Evolutionary conservation across 1,140 invertebrate genomes (phyloP), one percentile per base, ranked within the genome.

Genomic region (Aphidius gifuensis): DNA sequence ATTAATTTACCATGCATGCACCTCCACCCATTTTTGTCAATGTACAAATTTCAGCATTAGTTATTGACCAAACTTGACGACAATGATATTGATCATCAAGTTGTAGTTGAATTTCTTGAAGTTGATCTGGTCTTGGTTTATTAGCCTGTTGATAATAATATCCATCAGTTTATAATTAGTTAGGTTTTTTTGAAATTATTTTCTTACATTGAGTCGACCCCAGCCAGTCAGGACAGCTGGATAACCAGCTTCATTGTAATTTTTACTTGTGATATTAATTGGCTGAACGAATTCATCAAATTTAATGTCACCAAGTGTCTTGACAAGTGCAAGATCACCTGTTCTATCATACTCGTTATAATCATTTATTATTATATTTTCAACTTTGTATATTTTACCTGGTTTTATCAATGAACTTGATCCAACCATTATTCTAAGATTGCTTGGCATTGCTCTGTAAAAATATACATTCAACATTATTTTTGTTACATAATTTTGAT

Each of bases 241-340:
- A 21, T 64, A 5, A 7, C 64, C 39, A 6, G n/a, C 59, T 48
- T 77, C 67, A 2, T 61, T 44, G 8, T n/a, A 5, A 38, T 56
- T 47, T 1, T 62, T 9, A 0, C 23, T 39, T 2, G 60, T 49
- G 9, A 77, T 46, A 21, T 54, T 43, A 54, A 78, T 68, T 2
- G 72, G 69, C 55, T 77, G 69, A 21, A 85, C 76, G 43, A 66
- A 74, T 3, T 70, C 46, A 23, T 48, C 74, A 9, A 71, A 74
- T 46, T 9, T 4, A 38, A 84, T 68, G 11, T 66, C 4, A 11
- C 64, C 51, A 43, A 72, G 64, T 3, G 85, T 60, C n/a, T 67
- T 65, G 46, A 86, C 68, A 6, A 86, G 57, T 7, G 78, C 83
- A n/a, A 86, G 72, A 55, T 86, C 85, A 50, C 82, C 9, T 62